Evolutionary conservation across 2,113 vertebrate genomes (phyloP).

Genomic region (Pollachius pollachius): DNA sequence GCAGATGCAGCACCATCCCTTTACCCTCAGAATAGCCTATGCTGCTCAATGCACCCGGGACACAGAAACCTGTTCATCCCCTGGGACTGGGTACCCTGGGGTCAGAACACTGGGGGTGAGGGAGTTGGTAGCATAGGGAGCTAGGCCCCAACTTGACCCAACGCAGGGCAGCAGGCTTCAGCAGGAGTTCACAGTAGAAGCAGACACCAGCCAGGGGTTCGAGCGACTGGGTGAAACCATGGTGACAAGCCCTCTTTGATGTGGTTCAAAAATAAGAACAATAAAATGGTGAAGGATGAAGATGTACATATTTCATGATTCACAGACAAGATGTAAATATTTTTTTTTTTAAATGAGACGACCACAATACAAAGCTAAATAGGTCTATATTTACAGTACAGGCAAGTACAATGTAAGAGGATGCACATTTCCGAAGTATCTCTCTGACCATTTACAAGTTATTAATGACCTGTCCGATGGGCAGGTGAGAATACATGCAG

Average conservation of each 20-base stretch:
- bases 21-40: slow-evolving; percentile 26
- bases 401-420: slow-evolving; percentile 29
- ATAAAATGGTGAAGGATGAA: slow-evolving; percentile 32
- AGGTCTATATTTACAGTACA: slow-evolving; percentile 64
- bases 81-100: background rate
- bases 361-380: slow-evolving; percentile 53
- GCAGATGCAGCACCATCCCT: slow-evolving; percentile 17
- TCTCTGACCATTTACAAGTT: slow-evolving; percentile 23
- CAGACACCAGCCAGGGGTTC: slow-evolving; percentile 10
- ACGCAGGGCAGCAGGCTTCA: slow-evolving; percentile 9
- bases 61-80: slow-evolving; percentile 12
- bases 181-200: slow-evolving; percentile 10
- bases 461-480: slow-evolving; percentile 9
- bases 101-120: background rate
- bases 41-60: slow-evolving; percentile 16
- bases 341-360: slow-evolving; percentile 44
- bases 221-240: slow-evolving; percentile 24
- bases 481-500: background rate
- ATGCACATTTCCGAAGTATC: background rate
- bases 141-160: slow-evolving; percentile 31
- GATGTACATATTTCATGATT: slow-evolving; percentile 44
- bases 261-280: slow-evolving; percentile 34
- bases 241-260: slow-evolving; percentile 33
- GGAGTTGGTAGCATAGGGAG: slow-evolving; percentile 15
- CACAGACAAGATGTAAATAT: slow-evolving; percentile 64